phyloP scores from a whole-genome alignment of 2,113 vertebrate species.

The Rhadina sibilatrix region DNA sequence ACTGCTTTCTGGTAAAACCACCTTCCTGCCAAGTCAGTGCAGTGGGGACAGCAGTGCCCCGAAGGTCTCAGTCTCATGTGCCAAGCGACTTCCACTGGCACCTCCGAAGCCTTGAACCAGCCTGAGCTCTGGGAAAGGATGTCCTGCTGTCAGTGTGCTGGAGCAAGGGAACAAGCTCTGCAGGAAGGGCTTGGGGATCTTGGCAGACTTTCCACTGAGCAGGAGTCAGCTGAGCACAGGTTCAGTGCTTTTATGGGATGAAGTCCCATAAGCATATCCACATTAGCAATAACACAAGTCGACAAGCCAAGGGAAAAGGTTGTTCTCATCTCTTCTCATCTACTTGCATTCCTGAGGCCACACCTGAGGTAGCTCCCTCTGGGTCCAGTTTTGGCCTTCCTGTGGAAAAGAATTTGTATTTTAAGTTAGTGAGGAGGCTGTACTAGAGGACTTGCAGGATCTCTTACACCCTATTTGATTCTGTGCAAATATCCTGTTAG shows the following conservation, averaged over 20 bases:
- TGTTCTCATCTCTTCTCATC: background rate
- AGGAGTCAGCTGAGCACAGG: background rate
- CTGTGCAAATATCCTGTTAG: background rate
- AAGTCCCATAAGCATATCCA: background rate
- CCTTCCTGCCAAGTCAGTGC: background rate
- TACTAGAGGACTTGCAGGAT: background rate
- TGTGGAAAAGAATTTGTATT: background rate
- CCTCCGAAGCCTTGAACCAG: background rate
- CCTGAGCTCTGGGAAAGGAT: background rate
- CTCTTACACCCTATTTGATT: background rate
- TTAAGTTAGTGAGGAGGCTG: background rate
- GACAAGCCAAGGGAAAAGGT: background rate
- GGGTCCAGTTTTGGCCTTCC: background rate
- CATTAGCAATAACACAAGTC: background rate
- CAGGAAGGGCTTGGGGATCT: background rate
- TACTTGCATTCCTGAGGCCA: background rate
- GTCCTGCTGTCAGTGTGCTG: background rate
- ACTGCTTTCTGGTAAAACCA: background rate
- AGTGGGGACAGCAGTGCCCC: background rate
- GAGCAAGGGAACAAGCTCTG: background rate
- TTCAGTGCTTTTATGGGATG: no score
- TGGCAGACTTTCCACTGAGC: background rate
- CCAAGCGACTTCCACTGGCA: background rate
- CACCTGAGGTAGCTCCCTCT: background rate
- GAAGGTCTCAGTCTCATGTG: background rate